Base-by-base conservation (phyloP, 2,113 vertebrate genomes). In the Salvelinus sp. region DNA sequence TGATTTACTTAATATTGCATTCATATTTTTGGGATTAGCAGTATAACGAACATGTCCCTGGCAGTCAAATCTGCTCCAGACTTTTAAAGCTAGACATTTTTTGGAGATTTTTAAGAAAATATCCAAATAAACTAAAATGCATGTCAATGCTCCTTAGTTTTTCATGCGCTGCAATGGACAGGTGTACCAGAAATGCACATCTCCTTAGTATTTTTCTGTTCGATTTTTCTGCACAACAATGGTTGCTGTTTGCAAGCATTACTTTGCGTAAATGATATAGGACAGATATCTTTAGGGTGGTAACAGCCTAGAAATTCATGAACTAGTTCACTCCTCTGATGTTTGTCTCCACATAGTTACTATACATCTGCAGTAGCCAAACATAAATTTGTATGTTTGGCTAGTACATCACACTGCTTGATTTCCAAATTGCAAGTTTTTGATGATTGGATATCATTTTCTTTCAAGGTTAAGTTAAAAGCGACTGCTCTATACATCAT, bases 351-450 rank as follows among this genome's bases (percentile, higher is more conserved):
- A 62, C 58, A 62, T n/a, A 54, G 16, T 54, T 54, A 22, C 58
- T 16, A 23, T 62, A 62, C 58, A 22, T 62, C 58, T 62, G 58
- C n/a, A 9, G 23, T 22, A 62, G 5, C n/a, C 3, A 2, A 62
- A 2, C 2, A 62, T 6, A 23, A 23, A 22, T 62, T 6, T 0
- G 1, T 10, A 62, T 23, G 58, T 62, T 62, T 62, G 58, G 58
- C n/a, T 22, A 22, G 58, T 62, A 22, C 58, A 70, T 90, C 92
- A 91, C 94, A 93, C 94, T 95, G 94, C 93, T 95, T 92, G 91
- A 92, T 92, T 91, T 94, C 89, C 88, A 89, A 86, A 92, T 94
- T 94, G 94, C 93, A 94, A 93, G 94, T 78, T 73, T 93, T 94
- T 91, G 89, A 91, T 79, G 84, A 92, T 94, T 93, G 90, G 90